A percentile compares a stretch with the other conserved stretches of the same genome.
phyloP scores from a whole-genome alignment of 2,888 invertebrate genomes.

The Drosophila subquinaria region DNA sequence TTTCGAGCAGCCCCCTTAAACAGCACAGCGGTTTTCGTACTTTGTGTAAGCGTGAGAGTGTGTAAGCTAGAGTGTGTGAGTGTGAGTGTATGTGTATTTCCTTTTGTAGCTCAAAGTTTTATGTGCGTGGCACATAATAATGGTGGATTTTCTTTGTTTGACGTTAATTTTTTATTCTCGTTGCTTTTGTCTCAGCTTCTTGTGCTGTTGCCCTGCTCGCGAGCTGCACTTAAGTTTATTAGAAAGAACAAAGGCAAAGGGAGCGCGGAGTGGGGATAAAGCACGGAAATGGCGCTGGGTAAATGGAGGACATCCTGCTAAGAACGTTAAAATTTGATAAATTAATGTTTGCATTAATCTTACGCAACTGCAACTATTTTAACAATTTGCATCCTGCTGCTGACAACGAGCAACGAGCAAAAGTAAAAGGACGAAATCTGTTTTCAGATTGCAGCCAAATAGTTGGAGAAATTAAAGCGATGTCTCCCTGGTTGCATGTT shows the following conservation, averaged over 20 bases:
- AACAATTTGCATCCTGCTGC: constrained; percentile 69
- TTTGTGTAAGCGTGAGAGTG: background rate
- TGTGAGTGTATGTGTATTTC: constrained; percentile 28
- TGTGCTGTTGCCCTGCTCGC: constrained; percentile 31
- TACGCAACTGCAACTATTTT: constrained; percentile 61
- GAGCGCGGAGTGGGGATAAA: constrained; percentile 24
- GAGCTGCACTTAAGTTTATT: constrained; percentile 81
- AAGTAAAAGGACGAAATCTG: constrained; percentile 55
- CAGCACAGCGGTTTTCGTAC: constrained; percentile 1
- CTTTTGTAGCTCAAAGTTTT: constrained; percentile 62
- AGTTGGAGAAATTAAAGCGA: constrained; percentile 71
- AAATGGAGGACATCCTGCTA: constrained; percentile 18
- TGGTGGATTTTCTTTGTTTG: constrained; percentile 83
- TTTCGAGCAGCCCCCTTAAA: constrained; percentile 24
- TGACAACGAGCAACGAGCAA: constrained; percentile 35
- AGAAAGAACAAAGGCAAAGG: constrained; percentile 62
- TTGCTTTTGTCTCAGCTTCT: constrained; percentile 71
- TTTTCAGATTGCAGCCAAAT: constrained; percentile 67
- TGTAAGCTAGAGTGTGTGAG: no score
- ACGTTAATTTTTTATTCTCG: constrained; percentile 79
- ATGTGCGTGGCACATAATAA: constrained; percentile 83
- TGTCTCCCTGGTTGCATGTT: constrained; percentile 72
- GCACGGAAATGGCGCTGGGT: background rate
- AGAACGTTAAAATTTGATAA: constrained; percentile 71
- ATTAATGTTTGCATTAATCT: constrained; percentile 72